Base-by-base conservation (phyloP, 2,113 vertebrate species). In the Varanus komodoensis region DNA sequence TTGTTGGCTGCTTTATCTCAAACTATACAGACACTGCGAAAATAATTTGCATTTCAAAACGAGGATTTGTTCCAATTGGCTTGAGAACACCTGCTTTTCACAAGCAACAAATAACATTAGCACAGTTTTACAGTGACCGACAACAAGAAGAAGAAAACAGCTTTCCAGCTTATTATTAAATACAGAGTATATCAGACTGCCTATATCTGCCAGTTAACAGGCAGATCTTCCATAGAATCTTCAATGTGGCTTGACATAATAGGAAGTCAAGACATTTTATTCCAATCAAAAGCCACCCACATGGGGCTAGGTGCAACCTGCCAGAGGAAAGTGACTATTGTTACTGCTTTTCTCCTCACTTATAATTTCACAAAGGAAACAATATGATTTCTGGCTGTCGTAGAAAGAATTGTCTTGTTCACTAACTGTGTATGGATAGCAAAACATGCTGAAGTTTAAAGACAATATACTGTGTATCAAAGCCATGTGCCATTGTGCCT, bases 41-140 rank as follows among this genome's bases (percentile, higher is more conserved):
- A 90, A 91, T 90, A 94, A 97, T 98, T 97, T 97, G 92, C 97
- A 97, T 97, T 97, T 98, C 96, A 98, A 97, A 97, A 96, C 95
- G 92, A 44, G 95, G 97, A 98, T 98, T 97, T 97, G 93, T 93
- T 96, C 93, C 95, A 96, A 97, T 95, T 97, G 95, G 93, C 93
- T 93, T 84, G 87, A 94, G 96, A 95, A 95, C 97, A 97, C 96
- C 97, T 97, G 96, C 96, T 96, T 97, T 94, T 95, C 90, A 96
- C 89, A 94, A 93, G 95, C 90, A 94, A 93, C 91, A 96, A 97
- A 96, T 93, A 95, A 91, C 93, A 90, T 95, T 91, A 52, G 92
- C 78, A 89, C 61, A 3, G 85, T 92, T 77, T 80, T 92, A 92
- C 89, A 92, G 27, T 95, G 92, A 96, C 52, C 21, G 92, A 48